Evolutionary conservation across 2,797 vertebrate species (phyloP).

Genomic region (Apogon talboti): DNA sequence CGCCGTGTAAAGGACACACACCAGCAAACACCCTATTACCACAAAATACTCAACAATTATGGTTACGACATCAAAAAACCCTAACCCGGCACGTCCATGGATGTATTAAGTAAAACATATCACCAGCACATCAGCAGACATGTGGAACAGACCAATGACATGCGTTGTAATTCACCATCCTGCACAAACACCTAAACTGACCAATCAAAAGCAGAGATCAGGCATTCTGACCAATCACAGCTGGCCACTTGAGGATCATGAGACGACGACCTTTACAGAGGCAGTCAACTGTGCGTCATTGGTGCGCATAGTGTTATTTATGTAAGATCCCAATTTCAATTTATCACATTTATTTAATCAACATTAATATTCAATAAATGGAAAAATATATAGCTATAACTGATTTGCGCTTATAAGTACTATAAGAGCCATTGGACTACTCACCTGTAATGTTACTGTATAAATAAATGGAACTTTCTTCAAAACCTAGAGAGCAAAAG

Average conservation of each 20-base stretch:
- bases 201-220: conserved; percentile 49
- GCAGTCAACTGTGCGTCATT: conserved; percentile 33
- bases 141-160: conserved; percentile 58
- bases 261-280: conserved; percentile 8
- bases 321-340: too few species aligned
- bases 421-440: too few species aligned
- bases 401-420: too few species aligned
- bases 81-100: conserved; percentile 17
- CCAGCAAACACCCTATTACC: neutral
- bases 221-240: conserved; percentile 51
- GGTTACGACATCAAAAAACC: conserved; percentile 37
- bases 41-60: neutral
- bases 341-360: too few species aligned
- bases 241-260: conserved; percentile 47
- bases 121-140: conserved; percentile 54
- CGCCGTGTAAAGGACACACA: neutral
- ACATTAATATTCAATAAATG: too few species aligned
- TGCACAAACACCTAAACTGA: neutral
- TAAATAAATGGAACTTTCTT: too few species aligned
- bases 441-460: too few species aligned
- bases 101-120: neutral
- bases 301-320: conserved; percentile 33
- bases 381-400: too few species aligned
- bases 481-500: too few species aligned
- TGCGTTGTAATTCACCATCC: neutral